These are phyloP conservation scores for Sardina pilchardus DNA, from an alignment of 2,113 vertebrate species.

Conservation along the genomic window DNA sequence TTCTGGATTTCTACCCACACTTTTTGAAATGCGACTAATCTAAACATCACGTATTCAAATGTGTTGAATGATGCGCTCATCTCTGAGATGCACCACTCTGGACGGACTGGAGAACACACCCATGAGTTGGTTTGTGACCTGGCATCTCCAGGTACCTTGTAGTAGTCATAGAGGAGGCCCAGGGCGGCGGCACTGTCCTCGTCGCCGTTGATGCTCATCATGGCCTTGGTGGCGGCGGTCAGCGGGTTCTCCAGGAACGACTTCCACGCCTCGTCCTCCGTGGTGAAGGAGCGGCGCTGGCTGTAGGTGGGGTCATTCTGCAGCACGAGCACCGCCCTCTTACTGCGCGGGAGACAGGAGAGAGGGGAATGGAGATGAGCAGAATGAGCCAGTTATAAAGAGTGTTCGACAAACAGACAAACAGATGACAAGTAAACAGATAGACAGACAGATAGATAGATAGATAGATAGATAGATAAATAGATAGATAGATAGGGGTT, in stretches of 20 bases:
- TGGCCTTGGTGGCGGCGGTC: conserved; percentile 97
- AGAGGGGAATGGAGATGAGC: neutral
- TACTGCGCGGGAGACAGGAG: conserved; percentile 70
- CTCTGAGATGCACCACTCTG: too few species aligned
- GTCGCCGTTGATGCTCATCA: conserved; percentile 99
- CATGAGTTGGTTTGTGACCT: neutral
- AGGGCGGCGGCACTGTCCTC: conserved; percentile 95
- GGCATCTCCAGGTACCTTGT: conserved; percentile 80
- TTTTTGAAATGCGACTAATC: too few species aligned
- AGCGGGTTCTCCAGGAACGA: conserved; percentile 97
- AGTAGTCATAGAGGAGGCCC: conserved; percentile 95
- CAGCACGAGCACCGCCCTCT: conserved; percentile 93
- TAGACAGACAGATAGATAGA: neutral
- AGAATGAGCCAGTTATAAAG: neutral
- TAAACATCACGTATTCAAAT: too few species aligned
- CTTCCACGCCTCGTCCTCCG: conserved; percentile 97
- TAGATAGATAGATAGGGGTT: too few species aligned
- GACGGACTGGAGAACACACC: neutral
- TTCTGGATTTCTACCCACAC: too few species aligned
- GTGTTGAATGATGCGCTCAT: too few species aligned
- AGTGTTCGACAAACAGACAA: neutral
- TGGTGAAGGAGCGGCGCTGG: conserved; percentile 89
- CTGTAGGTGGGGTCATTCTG: conserved; percentile 90
- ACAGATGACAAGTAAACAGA: neutral
- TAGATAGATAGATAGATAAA: neutral